Evolutionary conservation across 2,113 vertebrate genomes (phyloP).

Genomic region (Sakesphorus luctuosus): DNA sequence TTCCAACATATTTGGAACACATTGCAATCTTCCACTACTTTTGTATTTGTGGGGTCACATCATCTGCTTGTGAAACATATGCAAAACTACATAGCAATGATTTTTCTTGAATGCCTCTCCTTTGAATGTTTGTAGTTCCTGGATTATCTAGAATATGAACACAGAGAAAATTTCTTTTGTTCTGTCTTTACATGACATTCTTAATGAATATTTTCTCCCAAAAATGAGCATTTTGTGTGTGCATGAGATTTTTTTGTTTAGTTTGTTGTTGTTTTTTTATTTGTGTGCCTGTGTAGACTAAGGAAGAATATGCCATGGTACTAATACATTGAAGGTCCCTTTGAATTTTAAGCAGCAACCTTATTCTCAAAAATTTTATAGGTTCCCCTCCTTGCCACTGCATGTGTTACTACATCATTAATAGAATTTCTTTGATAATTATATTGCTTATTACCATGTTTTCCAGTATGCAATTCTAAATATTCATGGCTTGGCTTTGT

Average conservation of each 20-base stretch:
- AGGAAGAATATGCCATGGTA: not conserved
- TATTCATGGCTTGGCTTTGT: not conserved
- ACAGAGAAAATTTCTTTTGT: not conserved
- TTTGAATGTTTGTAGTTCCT: not conserved
- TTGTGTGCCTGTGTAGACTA: not conserved
- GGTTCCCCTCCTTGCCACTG: not conserved
- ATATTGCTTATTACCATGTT: not conserved
- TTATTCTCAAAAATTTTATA: not conserved
- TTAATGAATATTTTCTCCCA: not conserved
- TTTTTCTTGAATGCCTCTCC: not conserved
- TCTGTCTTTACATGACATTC: not conserved
- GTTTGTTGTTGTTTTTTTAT: too few relatives aligned
- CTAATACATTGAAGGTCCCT: not conserved
- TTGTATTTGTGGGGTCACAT: not conserved
- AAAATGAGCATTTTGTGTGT: not conserved
- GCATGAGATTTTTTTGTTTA: not conserved
- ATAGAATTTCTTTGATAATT: not conserved
- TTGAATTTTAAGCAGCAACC: not conserved
- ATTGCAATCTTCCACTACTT: not conserved
- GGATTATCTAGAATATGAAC: not conserved
- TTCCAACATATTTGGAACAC: not conserved
- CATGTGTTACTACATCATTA: not conserved
- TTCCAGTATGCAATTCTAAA: not conserved
- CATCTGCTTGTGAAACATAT: not conserved
- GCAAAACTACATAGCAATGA: not conserved